Evolutionary conservation across 2,113 vertebrate species (phyloP).

Genomic region (Nerophis lumbriciformis): DNA sequence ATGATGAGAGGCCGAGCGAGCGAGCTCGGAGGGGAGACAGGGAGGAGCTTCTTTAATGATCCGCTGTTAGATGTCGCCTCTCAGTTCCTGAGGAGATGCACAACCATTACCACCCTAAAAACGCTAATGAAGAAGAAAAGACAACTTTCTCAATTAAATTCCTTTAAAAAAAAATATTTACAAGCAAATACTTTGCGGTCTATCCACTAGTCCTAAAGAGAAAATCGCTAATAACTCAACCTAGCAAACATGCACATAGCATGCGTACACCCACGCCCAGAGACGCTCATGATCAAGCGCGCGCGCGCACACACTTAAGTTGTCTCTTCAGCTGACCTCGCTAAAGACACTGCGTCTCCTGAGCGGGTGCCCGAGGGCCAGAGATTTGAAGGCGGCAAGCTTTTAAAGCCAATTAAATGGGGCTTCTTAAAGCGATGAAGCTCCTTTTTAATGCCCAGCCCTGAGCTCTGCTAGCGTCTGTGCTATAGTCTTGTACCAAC

Average conservation of each 20-base stretch:
- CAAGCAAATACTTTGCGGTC: conserved; percentile 14
- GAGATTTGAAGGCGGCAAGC: conserved; percentile 76
- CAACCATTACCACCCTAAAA: conserved; percentile 39
- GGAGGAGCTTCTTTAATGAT: conserved; percentile 59
- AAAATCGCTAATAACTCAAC: conserved; percentile 37
- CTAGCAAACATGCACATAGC: conserved; percentile 24
- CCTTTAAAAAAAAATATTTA: conserved; percentile 29
- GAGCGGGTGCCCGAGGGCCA: conserved; percentile 65
- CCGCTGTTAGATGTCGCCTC: conserved; percentile 57
- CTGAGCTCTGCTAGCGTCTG: conserved; percentile 52
- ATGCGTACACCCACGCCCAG: conserved; percentile 34
- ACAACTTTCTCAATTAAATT: conserved; percentile 17
- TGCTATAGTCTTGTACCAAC: conserved; percentile 53
- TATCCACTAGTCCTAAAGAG: conserved; percentile 25
- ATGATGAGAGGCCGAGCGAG: conserved; percentile 35
- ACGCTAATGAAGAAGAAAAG: conserved; percentile 35
- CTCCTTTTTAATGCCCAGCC: conserved; percentile 72
- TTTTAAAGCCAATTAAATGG: conserved; percentile 81
- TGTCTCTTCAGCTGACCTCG: conserved; percentile 62
- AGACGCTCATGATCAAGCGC: conserved; percentile 59
- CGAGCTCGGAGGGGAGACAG: conserved; percentile 20
- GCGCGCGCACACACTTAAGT: conserved; percentile 57
- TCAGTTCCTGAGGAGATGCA: conserved; percentile 56
- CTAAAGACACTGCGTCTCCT: conserved; percentile 63
- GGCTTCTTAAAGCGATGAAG: conserved; percentile 69